Evolutionary conservation across 2,888 invertebrate genomes (phyloP).

Genomic region (Lottia scabra): DNA sequence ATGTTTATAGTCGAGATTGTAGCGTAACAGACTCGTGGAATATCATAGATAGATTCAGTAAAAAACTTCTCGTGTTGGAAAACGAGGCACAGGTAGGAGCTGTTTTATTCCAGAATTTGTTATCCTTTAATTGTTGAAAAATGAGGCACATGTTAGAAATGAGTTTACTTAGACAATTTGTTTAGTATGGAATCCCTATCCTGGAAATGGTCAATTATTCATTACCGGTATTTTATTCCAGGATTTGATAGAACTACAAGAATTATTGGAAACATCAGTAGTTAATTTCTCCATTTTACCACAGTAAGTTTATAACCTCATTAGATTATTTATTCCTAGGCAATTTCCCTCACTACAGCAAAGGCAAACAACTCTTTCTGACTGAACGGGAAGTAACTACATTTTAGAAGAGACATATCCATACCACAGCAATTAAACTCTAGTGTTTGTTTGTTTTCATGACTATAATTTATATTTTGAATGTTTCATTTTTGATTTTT

Average conservation of each 20-base stretch:
- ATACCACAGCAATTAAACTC: no score
- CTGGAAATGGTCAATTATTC: no score
- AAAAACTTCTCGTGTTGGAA: slow-evolving; percentile 61
- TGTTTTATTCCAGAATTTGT: no score
- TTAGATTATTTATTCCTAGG: not conserved
- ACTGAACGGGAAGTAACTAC: no score
- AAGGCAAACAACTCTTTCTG: not conserved
- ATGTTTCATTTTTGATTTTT: not conserved
- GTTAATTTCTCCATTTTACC: slow-evolving; percentile 66
- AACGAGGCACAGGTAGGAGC: slow-evolving; percentile 65
- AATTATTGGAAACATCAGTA: slow-evolving; percentile 65
- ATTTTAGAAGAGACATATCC: no score
- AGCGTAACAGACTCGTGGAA: slow-evolving; percentile 57
- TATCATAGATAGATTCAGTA: slow-evolving; percentile 62
- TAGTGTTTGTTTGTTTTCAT: no score
- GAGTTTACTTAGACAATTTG: no score
- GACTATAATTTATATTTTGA: no score
- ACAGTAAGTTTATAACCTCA: slow-evolving; percentile 49
- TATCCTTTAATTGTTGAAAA: not conserved
- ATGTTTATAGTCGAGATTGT: slow-evolving; percentile 64
- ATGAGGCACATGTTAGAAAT: not conserved
- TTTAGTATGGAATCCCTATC: no score
- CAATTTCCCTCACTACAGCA: not conserved
- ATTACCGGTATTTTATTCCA: slow-evolving; percentile 21
- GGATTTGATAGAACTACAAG: slow-evolving; percentile 68